These are phyloP conservation scores for Psettodes erumei DNA, from an alignment of 2,113 vertebrate genomes.

Conservation along the genomic window DNA sequence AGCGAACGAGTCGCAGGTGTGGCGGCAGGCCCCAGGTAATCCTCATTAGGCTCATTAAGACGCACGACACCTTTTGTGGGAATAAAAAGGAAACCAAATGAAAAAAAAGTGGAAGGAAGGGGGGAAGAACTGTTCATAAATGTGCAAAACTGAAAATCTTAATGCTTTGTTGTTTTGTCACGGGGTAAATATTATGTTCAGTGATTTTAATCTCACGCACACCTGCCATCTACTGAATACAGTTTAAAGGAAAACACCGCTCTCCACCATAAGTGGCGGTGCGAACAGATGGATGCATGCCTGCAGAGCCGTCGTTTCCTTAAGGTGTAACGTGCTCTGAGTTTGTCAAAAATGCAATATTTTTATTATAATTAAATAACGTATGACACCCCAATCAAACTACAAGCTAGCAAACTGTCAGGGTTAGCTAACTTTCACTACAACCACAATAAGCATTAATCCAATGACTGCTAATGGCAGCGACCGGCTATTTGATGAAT, in stretches of 20 bases:
- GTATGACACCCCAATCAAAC: background rate
- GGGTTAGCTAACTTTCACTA: background rate
- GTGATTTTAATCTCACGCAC: background rate
- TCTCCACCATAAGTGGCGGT: slow-evolving; percentile 13
- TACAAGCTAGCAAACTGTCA: background rate
- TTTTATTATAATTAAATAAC: background rate
- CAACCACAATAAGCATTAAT: background rate
- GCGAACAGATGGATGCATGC: slow-evolving; percentile 8
- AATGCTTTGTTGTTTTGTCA: background rate
- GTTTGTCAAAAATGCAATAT: background rate
- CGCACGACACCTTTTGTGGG: background rate
- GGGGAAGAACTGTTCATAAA: background rate
- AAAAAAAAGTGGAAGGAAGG: background rate
- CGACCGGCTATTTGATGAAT: background rate
- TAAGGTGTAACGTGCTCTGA: background rate
- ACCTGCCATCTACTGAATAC: background rate
- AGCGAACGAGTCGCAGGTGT: slow-evolving; percentile 24
- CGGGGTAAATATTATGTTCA: background rate
- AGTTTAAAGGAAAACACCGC: slow-evolving; percentile 16
- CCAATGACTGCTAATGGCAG: too few species aligned
- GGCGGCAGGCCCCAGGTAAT: background rate
- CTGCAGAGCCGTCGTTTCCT: background rate
- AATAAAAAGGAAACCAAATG: background rate
- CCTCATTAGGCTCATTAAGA: slow-evolving; percentile 24
- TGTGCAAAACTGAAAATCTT: background rate